Conservation (phyloP, 2,888 invertebrate genomes). For the Philonicus albiceps region DNA sequence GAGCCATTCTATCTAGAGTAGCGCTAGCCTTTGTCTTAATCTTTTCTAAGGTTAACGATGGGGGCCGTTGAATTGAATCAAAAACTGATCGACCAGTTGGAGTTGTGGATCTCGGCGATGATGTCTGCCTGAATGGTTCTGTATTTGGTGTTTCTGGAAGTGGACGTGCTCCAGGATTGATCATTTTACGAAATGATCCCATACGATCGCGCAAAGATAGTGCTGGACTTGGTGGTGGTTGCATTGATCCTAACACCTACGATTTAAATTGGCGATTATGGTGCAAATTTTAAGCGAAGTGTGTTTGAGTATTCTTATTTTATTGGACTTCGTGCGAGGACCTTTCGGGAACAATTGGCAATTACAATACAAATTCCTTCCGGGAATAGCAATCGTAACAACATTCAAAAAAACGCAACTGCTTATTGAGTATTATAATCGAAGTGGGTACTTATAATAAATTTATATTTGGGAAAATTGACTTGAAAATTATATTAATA, state of each 20-base stretch:
- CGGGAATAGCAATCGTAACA: background rate
- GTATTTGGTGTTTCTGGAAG: conserved; percentile 67
- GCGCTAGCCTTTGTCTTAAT: conserved; percentile 63
- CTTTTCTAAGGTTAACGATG: conserved; percentile 62
- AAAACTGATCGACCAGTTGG: conserved; percentile 59
- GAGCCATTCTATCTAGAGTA: conserved; percentile 62
- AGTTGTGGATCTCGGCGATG: conserved; percentile 59
- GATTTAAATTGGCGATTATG: conserved; percentile 45
- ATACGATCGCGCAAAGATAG: conserved; percentile 55
- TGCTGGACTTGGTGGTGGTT: conserved; percentile 52
- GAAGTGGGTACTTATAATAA: no score
- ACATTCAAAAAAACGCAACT: no score
- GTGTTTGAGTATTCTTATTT: background rate
- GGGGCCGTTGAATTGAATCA: conserved; percentile 61
- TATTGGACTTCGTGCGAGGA: background rate
- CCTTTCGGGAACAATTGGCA: background rate
- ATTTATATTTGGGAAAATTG: no score
- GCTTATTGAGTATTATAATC: background rate
- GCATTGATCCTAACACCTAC: conserved; percentile 42
- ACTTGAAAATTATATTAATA: no score
- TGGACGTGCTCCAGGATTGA: conserved; percentile 62
- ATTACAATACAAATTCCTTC: background rate
- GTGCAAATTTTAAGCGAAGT: background rate
- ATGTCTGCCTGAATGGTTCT: conserved; percentile 52
- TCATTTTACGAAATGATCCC: conserved; percentile 52